Base-by-base conservation (phyloP, 2,888 invertebrate genomes). In the Tetramorium bicarinatum region DNA sequence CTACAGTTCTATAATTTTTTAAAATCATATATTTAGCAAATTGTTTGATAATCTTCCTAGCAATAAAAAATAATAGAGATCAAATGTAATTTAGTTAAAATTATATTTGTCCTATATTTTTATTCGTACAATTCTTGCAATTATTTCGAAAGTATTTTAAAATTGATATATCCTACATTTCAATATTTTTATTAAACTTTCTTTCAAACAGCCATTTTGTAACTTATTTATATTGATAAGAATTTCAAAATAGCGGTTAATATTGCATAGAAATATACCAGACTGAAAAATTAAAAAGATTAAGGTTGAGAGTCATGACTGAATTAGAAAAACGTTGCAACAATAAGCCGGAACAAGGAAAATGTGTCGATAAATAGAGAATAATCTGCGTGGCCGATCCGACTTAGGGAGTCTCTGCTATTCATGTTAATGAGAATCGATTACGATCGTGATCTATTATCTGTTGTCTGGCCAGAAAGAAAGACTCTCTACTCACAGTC, bases 351-450 rank as follows among this genome's bases (percentile, higher is more conserved):
- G 88, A 89, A 88, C 76, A 62, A 83, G 84, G 86, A 88, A 84
- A 83, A 85, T 82, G 66, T 71, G 47, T 82, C 71, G 67, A 83
- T 87, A 85, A 76, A 83, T 80, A 72, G 84, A 72, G 66, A 69
- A 56, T 82, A 66, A 86, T 87, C 81, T 75, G 41, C 49, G 25
- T 21, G 25, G 34, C 47, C 72, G 84, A 87, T 88, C 83, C 72
- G 52, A 34, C 59, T 52, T 47, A 13, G 44, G 75, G 81, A 75
- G 67, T 18, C 82, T 54, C 81, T 72, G 85, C 77, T 81, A 87
- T 87, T 87, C 86, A 87, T 88, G 88, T 88, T 92, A 92, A 91
- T 89, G 89, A 90, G 88, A 54, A 66, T 52, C 66, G 89, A 92
- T 91, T 88, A 84, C 54, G 81, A 91, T 91, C 90, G 74, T 38